Evolutionary conservation across 2,113 vertebrate species (phyloP), one percentile per base, ranked within the genome.

Genomic region (Cairina moschata): DNA sequence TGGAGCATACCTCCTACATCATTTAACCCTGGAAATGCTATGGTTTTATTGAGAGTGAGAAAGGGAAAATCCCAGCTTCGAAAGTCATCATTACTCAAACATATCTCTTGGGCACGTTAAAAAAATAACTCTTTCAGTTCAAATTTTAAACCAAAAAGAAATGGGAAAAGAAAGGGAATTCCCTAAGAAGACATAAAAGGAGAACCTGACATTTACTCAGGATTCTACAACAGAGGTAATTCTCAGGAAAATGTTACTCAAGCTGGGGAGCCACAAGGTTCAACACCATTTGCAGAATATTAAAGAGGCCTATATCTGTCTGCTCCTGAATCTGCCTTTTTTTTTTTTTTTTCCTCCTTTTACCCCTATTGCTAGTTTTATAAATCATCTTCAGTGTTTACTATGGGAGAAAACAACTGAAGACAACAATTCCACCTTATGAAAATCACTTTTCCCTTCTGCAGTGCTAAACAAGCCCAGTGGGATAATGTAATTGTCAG

Each of bases 181-280:
- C 90, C 88, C 92, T 92, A 67, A 86, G 44, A 75, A 93, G 52
- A 74, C 31, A 88, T 73, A 93, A 94, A 95, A 96, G 54, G 54
- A 86, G 95, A 97, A 96, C 73, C 16, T 96, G 88, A 76, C 88
- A 97, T 97, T 97, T 94, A 69, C 20, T 84, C 36, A 73, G 62
- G 66, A 82, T 22, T 90, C 23, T 58, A 36, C 25, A 83, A 25
- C 42, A 65, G 40, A 67, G 9, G 8, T 78, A 18, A 75, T 88
- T 86, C 83, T 79, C 10, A 62, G 29, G 31, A 82, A 91, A 91
- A 80, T 36, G 31, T 2, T 76, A 8, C 15, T 79, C 17, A 86
- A 38, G 9, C 34, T 48, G 23, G 17, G 74, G 54, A 65, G 13
- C 2, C 29, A 20, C 3, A 23, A 8, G 8, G 36, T 50, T 91